Evolutionary conservation across 2,888 invertebrate species (phyloP).

Genomic region (Panzeria rudis): DNA sequence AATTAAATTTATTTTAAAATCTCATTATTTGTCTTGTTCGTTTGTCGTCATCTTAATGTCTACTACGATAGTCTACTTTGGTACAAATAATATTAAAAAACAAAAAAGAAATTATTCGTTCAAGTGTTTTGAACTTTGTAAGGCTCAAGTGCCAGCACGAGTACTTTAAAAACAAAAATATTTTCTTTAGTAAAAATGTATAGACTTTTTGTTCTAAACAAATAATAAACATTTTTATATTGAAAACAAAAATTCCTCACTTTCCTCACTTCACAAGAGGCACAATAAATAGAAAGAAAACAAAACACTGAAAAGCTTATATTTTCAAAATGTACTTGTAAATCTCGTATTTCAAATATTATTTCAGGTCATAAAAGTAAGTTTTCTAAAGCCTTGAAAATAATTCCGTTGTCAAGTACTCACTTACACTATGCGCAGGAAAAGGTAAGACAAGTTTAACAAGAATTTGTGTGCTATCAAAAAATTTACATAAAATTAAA

Average conservation of each 20-base stretch:
- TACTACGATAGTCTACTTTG: neutral
- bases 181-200: neutral
- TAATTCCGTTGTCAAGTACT: neutral
- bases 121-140: conserved; percentile 11
- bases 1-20: conserved; percentile 6
- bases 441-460: neutral
- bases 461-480: neutral
- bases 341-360: neutral
- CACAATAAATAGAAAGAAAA: neutral
- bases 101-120: neutral
- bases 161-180: conserved; percentile 14
- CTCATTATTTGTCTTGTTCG: neutral
- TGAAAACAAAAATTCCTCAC: neutral
- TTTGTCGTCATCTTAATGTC: neutral
- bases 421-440: neutral
- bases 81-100: neutral
- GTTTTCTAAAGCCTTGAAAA: neutral
- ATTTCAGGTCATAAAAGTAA: neutral
- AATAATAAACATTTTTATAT: neutral
- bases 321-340: neutral
- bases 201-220: conserved; percentile 3
- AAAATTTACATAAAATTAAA: neutral
- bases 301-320: neutral
- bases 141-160: neutral
- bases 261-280: neutral